These are phyloP conservation scores for Timandra comae DNA, from an alignment of 2,888 invertebrate species.

Conservation along the genomic window DNA sequence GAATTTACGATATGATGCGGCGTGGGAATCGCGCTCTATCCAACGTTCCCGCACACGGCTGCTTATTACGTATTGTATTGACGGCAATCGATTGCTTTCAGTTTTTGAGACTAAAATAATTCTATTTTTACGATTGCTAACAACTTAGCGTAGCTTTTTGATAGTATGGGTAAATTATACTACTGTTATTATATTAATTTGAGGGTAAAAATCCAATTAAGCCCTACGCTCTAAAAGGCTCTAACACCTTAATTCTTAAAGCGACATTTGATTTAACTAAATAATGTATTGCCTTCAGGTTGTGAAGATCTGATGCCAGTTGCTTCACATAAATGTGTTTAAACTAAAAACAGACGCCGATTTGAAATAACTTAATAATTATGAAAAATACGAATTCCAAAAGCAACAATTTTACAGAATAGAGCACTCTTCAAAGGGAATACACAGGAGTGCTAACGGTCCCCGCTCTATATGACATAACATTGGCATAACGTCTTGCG, in stretches of 20 bases:
- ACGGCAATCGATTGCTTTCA: conserved; percentile 3
- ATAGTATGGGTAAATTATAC: no score
- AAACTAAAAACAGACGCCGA: background rate
- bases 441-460: conserved; percentile 42
- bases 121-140: no score
- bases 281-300: background rate
- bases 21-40: conserved; percentile 15
- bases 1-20: conserved; percentile 38
- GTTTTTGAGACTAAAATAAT: no score
- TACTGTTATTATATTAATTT: no score
- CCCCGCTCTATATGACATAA: conserved; percentile 27
- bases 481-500: conserved; percentile 23
- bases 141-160: no score
- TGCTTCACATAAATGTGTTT: background rate
- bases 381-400: no score
- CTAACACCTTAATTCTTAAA: no score
- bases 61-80: background rate
- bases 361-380: background rate
- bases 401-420: conserved; percentile 1
- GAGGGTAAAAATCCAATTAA: no score
- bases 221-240: no score
- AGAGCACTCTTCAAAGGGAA: conserved; percentile 25
- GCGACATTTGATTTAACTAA: no score
- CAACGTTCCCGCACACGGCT: background rate
- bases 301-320: background rate